phyloP scores from a whole-genome alignment of 1,140 invertebrate genomes.

The Eupristina koningsbergeri region DNA sequence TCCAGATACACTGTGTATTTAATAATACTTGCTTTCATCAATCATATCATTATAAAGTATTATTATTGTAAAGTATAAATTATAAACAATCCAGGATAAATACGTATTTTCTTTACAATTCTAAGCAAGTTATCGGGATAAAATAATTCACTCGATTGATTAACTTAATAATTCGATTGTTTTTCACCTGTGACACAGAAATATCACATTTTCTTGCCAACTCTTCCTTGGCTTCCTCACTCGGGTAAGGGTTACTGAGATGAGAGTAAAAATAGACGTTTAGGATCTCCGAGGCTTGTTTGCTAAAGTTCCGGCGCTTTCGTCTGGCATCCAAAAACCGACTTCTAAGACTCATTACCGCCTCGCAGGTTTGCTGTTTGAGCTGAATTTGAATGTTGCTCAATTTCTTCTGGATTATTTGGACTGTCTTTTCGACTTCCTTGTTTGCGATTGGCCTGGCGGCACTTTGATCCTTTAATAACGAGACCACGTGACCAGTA shows the following conservation, averaged over 20 bases:
- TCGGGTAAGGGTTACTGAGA: conserved; percentile 99
- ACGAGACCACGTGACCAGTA: conserved; percentile 98
- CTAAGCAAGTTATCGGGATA: no score
- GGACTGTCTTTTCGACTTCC: conserved; percentile 99
- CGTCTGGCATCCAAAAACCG: conserved; percentile 96
- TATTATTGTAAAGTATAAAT: no score
- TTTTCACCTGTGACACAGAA: conserved; percentile 90
- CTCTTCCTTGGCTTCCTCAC: conserved; percentile 99
- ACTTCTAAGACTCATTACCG: conserved; percentile 97
- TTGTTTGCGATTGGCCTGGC: conserved; percentile 93
- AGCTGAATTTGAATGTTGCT: conserved; percentile 99
- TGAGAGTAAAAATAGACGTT: conserved; percentile 99
- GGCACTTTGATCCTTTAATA: conserved; percentile 96
- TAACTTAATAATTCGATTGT: no score
- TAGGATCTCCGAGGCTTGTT: conserved; percentile 99
- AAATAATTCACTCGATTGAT: no score
- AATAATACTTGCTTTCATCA: no score
- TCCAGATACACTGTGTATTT: no score
- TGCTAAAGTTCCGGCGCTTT: conserved; percentile 99
- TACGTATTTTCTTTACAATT: no score
- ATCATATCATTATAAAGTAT: no score
- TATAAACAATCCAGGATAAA: no score
- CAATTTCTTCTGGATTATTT: conserved; percentile 99
- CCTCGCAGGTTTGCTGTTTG: conserved; percentile 99
- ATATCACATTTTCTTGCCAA: conserved; percentile 98